Conservation (phyloP, 2,888 invertebrate species). For the Thera obeliscata region DNA sequence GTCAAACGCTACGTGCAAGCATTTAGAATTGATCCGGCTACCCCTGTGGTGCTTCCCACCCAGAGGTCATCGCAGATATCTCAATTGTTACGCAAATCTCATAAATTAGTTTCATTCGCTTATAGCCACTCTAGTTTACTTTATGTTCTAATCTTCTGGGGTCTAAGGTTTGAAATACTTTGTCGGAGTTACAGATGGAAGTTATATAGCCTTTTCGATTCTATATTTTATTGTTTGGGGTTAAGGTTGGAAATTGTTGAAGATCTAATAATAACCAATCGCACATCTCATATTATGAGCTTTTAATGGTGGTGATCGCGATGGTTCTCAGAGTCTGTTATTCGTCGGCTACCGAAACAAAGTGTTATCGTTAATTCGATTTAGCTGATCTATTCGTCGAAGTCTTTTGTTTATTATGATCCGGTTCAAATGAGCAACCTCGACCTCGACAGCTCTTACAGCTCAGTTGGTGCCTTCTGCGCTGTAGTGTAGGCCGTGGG, state of each 20-base stretch:
- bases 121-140: not conserved
- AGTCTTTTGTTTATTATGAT: slow-evolving; percentile 10
- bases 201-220: slow-evolving; percentile 1
- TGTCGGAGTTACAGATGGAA: not conserved
- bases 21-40: slow-evolving; percentile 22
- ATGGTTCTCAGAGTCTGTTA: slow-evolving; percentile 26
- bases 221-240: not conserved
- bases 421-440: not conserved
- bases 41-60: slow-evolving; percentile 4
- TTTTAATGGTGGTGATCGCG: slow-evolving; percentile 28
- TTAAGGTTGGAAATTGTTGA: slow-evolving; percentile 20
- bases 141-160: slow-evolving; percentile 12
- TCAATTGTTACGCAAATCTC: slow-evolving; percentile 33
- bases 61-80: slow-evolving; percentile 29
- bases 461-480: too few relatives aligned
- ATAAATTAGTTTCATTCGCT: slow-evolving; percentile 6
- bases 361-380: slow-evolving; percentile 14
- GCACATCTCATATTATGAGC: slow-evolving; percentile 27
- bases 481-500: too few relatives aligned
- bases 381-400: slow-evolving; percentile 12
- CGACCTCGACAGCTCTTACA: too few relatives aligned
- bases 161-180: slow-evolving; percentile 14
- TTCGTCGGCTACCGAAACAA: slow-evolving; percentile 25
- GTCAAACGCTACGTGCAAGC: slow-evolving; percentile 20
- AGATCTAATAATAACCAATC: slow-evolving; percentile 4